These are phyloP conservation scores for Carposina sasakii DNA, from an alignment of 1,140 invertebrate genomes.

Conservation along the genomic window DNA sequence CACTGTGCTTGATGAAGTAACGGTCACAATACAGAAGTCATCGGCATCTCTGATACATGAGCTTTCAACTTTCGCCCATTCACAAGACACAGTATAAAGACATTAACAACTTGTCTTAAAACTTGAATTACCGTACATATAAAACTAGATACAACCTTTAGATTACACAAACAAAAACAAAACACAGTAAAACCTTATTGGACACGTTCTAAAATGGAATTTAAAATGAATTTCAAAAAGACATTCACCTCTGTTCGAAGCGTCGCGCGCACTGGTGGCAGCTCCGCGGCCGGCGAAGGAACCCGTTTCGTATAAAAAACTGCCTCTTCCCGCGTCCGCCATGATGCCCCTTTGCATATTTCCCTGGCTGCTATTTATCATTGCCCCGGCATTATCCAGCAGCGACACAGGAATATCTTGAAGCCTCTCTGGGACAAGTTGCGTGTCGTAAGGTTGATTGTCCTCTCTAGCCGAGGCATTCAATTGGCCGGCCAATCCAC, in stretches of 20 bases:
- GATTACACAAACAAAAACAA: slow-evolving; percentile 11
- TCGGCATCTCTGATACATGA: slow-evolving; percentile 27
- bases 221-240: slow-evolving; percentile 32
- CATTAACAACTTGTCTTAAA: too few relatives aligned
- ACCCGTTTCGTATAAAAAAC: slow-evolving; percentile 67
- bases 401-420: slow-evolving; percentile 31
- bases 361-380: slow-evolving; percentile 53
- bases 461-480: slow-evolving; percentile 17
- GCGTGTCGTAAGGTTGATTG: slow-evolving; percentile 42
- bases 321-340: slow-evolving; percentile 50
- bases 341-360: slow-evolving; percentile 58
- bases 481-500: too few relatives aligned
- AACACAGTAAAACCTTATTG: slow-evolving; percentile 23
- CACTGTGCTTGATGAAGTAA: slow-evolving; percentile 42
- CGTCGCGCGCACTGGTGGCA: slow-evolving; percentile 58
- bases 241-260: slow-evolving; percentile 61
- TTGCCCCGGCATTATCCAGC: slow-evolving; percentile 37
- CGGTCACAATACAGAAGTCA: slow-evolving; percentile 43
- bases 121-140: not conserved
- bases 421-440: slow-evolving; percentile 61
- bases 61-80: slow-evolving; percentile 35
- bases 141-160: too few relatives aligned
- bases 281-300: slow-evolving; percentile 36
- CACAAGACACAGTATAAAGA: slow-evolving; percentile 30
- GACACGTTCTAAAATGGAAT: slow-evolving; percentile 22